Conservation (phyloP, 2,113 vertebrate genomes). For the Australoheros scitulus region DNA sequence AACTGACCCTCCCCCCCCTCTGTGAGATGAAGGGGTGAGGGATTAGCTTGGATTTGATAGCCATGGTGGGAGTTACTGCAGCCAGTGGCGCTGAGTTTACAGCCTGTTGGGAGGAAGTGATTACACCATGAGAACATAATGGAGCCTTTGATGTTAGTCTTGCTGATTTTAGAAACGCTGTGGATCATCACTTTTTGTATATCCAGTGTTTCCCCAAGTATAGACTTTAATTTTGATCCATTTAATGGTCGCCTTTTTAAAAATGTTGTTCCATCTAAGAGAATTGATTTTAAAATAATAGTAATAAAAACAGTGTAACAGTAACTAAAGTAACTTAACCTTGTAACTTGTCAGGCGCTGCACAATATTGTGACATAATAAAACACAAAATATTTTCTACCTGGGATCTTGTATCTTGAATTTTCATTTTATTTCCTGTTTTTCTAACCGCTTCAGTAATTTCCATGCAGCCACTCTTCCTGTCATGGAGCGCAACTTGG, state of each 20-base stretch:
- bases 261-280: not conserved
- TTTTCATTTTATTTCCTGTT: no score
- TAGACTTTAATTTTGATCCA: not conserved
- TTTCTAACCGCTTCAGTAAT: no score
- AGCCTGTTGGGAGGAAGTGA: slow-evolving; percentile 60
- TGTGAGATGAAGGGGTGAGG: slow-evolving; percentile 40
- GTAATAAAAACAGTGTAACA: not conserved
- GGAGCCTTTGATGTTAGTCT: slow-evolving; percentile 8
- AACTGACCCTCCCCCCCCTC: slow-evolving; percentile 29
- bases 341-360: not conserved
- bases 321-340: not conserved
- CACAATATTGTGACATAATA: not conserved
- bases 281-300: not conserved
- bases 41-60: slow-evolving; percentile 78
- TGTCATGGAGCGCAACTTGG: no score
- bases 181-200: not conserved
- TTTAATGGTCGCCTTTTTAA: not conserved
- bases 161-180: not conserved
- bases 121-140: slow-evolving; percentile 55
- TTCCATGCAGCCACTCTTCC: no score
- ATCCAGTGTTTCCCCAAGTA: not conserved
- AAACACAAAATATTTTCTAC: not conserved
- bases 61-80: slow-evolving; percentile 61
- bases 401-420: no score
- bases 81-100: slow-evolving; percentile 50